Evolutionary conservation across 2,888 invertebrate species (phyloP).

Genomic region (Papilio protenor): DNA sequence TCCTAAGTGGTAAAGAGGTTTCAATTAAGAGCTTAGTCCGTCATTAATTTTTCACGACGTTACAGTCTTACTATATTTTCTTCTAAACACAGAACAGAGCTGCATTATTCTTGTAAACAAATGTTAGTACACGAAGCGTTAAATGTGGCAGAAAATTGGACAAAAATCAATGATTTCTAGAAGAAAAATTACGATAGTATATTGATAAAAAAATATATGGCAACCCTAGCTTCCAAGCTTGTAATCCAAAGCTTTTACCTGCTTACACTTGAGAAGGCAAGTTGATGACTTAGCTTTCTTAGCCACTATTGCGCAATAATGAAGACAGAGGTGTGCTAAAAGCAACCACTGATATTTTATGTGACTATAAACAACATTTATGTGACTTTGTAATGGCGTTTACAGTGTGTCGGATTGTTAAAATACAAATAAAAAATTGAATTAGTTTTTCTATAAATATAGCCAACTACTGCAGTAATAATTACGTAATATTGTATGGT

Average conservation of each 20-base stretch:
- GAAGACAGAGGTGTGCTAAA: conserved; percentile 16
- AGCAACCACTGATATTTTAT: conserved; percentile 28
- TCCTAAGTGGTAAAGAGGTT: conserved; percentile 59
- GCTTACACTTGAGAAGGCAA: conserved; percentile 31
- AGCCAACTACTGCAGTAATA: background rate
- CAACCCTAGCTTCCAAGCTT: conserved; percentile 16
- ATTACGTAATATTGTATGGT: conserved; percentile 9
- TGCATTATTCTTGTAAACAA: background rate
- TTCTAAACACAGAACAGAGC: conserved; percentile 36
- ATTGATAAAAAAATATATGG: background rate
- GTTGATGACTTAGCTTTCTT: conserved; percentile 37
- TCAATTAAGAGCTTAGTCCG: conserved; percentile 57
- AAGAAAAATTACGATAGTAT: background rate
- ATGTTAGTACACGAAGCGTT: background rate
- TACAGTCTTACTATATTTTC: conserved; percentile 53
- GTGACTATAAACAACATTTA: conserved; percentile 8
- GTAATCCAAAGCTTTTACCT: conserved; percentile 34
- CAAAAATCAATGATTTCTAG: too few species aligned
- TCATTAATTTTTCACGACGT: conserved; percentile 49
- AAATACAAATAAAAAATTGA: background rate
- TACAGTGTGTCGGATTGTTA: background rate
- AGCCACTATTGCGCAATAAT: conserved; percentile 28
- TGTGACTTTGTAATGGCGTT: background rate
- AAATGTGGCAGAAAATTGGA: background rate
- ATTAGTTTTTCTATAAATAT: background rate